phyloP scores from a whole-genome alignment of 2,888 invertebrate genomes.

The Hypomecis atomaria region DNA sequence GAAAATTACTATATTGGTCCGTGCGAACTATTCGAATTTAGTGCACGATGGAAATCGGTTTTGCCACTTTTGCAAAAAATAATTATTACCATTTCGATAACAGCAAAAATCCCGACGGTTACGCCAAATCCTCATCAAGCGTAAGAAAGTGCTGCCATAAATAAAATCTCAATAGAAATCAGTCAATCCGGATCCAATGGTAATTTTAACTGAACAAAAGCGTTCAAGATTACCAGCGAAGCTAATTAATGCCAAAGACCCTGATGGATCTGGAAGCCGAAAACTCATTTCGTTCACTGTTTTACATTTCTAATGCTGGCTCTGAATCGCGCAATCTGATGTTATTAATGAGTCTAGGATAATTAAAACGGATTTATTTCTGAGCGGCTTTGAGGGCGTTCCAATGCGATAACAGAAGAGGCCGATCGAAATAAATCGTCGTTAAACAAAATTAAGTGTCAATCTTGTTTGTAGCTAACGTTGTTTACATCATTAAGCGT shows the following conservation, averaged over 20 bases:
- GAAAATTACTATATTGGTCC: too few relatives aligned
- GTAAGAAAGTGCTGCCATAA: constrained; percentile 30
- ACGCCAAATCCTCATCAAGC: constrained; percentile 7
- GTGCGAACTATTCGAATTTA: too few relatives aligned
- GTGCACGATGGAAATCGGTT: too few relatives aligned
- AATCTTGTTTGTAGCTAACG: background rate
- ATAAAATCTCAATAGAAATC: constrained; percentile 37
- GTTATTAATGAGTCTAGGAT: constrained; percentile 69
- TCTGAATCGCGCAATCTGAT: constrained; percentile 60
- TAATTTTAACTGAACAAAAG: constrained; percentile 47
- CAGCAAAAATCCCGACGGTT: background rate
- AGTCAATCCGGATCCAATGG: constrained; percentile 43
- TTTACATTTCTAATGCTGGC: constrained; percentile 74
- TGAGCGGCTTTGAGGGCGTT: constrained; percentile 28
- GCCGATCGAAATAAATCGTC: constrained; percentile 11
- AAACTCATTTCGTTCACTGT: constrained; percentile 71
- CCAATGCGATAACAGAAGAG: constrained; percentile 9
- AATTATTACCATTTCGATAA: too few relatives aligned
- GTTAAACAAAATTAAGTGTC: constrained; percentile 5
- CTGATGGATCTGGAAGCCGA: constrained; percentile 58
- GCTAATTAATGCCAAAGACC: constrained; percentile 59
- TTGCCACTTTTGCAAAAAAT: too few relatives aligned
- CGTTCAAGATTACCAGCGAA: constrained; percentile 47
- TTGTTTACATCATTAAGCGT: too few relatives aligned
- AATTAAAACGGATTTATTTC: constrained; percentile 68